A percentile compares a stretch with the other conserved stretches of the same genome.
Evolutionary conservation across 1,140 invertebrate species (phyloP).

Genomic region (Papilio helenus): DNA sequence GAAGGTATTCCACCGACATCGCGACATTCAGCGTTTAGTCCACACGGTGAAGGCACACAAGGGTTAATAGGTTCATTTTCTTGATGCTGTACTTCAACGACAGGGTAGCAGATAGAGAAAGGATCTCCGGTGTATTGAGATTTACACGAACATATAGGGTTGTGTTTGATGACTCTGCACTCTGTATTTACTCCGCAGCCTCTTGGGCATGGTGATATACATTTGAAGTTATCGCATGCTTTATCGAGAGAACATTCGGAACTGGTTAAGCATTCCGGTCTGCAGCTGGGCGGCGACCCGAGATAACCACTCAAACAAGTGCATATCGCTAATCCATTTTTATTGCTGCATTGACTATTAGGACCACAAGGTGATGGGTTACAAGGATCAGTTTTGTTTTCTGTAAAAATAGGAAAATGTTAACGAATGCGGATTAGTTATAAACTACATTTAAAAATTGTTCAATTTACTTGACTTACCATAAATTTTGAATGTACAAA

Average conservation of each 20-base stretch:
- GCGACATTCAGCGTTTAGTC: constrained; percentile 92
- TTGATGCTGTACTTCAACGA: constrained; percentile 57
- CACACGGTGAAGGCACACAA: constrained; percentile 91
- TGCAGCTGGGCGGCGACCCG: constrained; percentile 86
- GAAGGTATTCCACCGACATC: constrained; percentile 89
- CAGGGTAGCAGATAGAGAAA: constrained; percentile 84
- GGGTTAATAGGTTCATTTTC: constrained; percentile 81
- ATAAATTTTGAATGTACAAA: constrained; percentile 77
- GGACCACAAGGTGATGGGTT: constrained; percentile 84
- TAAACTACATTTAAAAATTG: constrained; percentile 24
- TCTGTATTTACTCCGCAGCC: constrained; percentile 84
- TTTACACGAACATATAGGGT: constrained; percentile 89
- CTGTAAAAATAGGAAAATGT: constrained; percentile 56
- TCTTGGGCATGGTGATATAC: constrained; percentile 86
- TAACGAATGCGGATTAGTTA: constrained; percentile 15
- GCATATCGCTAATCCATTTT: constrained; percentile 83
- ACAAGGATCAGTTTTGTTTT: constrained; percentile 64
- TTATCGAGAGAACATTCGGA: constrained; percentile 85
- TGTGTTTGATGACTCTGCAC: constrained; percentile 88
- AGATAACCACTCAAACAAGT: constrained; percentile 85
- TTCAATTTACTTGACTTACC: constrained; percentile 76
- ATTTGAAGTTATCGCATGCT: constrained; percentile 87
- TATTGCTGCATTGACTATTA: constrained; percentile 84
- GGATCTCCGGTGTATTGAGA: constrained; percentile 88
- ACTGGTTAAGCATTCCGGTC: constrained; percentile 87